phyloP scores from a whole-genome alignment of 2,797 vertebrate species.

The Epinephelus awoara region DNA sequence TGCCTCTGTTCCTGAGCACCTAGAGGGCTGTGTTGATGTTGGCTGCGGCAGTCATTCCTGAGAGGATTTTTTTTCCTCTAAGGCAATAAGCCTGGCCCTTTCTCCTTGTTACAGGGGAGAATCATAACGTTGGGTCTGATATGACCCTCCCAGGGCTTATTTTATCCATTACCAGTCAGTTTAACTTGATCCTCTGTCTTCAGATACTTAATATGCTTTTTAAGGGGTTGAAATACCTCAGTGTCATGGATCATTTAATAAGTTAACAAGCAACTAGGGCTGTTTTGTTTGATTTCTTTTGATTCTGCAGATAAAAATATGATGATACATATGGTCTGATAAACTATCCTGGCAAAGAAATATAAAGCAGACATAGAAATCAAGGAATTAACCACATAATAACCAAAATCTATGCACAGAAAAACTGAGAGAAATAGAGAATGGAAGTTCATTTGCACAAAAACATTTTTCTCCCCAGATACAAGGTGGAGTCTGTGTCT shows the following conservation, averaged over 20 bases:
- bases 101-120: constrained; percentile 26
- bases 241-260: background rate
- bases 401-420: background rate
- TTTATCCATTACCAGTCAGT: constrained; percentile 28
- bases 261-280: background rate
- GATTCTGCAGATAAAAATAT: background rate
- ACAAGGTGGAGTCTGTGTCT: constrained; percentile 20
- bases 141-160: constrained; percentile 26
- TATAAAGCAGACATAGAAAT: background rate
- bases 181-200: constrained; percentile 29
- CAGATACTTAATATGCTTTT: background rate
- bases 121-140: constrained; percentile 33
- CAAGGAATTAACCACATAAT: background rate
- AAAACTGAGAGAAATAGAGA: background rate
- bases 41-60: constrained; percentile 68
- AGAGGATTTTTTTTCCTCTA: constrained; percentile 61
- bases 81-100: constrained; percentile 53
- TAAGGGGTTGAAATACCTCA: too few species aligned
- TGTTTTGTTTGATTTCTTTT: background rate
- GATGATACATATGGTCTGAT: background rate
- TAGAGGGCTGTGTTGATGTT: constrained; percentile 63
- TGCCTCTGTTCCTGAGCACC: constrained; percentile 62
- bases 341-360: background rate
- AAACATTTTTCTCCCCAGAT: background rate
- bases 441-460: background rate